Conservation (phyloP, 2,888 invertebrate genomes). For the Sialis lutaria region DNA sequence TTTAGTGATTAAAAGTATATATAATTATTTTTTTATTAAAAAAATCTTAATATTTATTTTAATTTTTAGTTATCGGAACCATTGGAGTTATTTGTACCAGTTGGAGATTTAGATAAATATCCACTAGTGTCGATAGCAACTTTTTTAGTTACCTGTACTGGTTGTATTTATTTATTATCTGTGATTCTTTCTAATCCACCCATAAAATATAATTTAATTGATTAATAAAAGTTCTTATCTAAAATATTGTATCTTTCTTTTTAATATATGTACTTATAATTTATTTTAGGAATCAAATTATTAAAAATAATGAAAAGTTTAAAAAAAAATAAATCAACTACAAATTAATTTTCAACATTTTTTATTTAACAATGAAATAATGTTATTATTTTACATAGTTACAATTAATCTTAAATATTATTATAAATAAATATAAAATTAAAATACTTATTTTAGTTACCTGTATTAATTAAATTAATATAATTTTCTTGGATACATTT, state of each 20-base stretch:
- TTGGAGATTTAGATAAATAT: constrained; percentile 27
- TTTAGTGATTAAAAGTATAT: background rate
- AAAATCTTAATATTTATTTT: background rate
- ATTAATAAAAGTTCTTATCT: too few relatives aligned
- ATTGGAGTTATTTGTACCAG: constrained; percentile 24
- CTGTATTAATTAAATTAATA: too few relatives aligned
- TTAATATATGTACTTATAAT: too few relatives aligned
- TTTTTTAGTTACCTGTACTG: constrained; percentile 25
- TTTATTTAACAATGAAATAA: background rate
- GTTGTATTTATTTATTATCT: constrained; percentile 27
- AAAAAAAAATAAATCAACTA: background rate
- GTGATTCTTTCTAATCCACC: constrained; percentile 10
- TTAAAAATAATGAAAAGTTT: background rate
- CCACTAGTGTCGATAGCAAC: constrained; percentile 24
- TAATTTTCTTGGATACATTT: too few relatives aligned
- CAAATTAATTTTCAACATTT: background rate
- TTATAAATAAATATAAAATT: too few relatives aligned
- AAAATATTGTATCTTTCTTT: too few relatives aligned
- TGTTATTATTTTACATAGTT: too few relatives aligned
- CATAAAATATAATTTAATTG: too few relatives aligned
- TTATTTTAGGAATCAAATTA: background rate
- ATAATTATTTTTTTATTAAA: background rate
- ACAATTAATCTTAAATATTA: too few relatives aligned
- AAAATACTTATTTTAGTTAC: too few relatives aligned
- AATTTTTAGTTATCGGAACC: constrained; percentile 21